These are phyloP conservation scores for Syngnathus floridae DNA, from an alignment of 2,113 vertebrate species.

Conservation along the genomic window DNA sequence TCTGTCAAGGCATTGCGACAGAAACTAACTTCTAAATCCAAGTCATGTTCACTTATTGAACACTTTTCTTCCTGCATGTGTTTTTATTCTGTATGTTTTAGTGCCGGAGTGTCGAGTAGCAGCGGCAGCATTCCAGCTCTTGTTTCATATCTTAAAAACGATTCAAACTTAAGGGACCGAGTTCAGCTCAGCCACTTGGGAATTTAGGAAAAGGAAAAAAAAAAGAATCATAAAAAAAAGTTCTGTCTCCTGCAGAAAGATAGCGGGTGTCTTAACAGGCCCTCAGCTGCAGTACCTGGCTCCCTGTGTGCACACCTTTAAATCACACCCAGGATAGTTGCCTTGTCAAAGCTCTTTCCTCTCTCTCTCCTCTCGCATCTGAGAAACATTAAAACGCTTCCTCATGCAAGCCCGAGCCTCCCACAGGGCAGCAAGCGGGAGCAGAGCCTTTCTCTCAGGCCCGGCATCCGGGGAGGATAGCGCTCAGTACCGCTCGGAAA, in stretches of 20 bases:
- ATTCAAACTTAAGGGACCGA: constrained; percentile 60
- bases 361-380: constrained; percentile 64
- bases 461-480: constrained; percentile 71
- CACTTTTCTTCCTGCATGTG: not conserved
- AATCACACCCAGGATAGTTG: constrained; percentile 71
- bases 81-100: constrained; percentile 8
- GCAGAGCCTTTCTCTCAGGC: constrained; percentile 69
- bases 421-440: constrained; percentile 67
- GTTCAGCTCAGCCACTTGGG: constrained; percentile 53
- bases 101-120: not conserved
- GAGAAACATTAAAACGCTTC: constrained; percentile 73
- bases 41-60: not conserved
- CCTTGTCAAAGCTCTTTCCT: constrained; percentile 68
- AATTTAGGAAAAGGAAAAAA: constrained; percentile 18
- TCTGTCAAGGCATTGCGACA: constrained; percentile 1
- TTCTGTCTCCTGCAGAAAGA: constrained; percentile 59
- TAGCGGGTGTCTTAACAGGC: constrained; percentile 66
- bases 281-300: constrained; percentile 64
- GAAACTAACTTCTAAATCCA: constrained; percentile 30
- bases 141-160: constrained; percentile 53
- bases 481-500: constrained; percentile 67
- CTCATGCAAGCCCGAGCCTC: constrained; percentile 64
- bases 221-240: constrained; percentile 23
- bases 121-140: constrained; percentile 14
- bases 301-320: constrained; percentile 69